These are phyloP conservation scores for human (Homo sapiens) DNA, from an alignment of 2,113 vertebrate genomes.

Conservation along the genomic window GRCh38 chr7:50556501-50557000, in stretches of 20 bases:
- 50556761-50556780: too few species aligned
- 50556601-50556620: neutral
- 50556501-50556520: neutral
- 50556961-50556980: neutral
- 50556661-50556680: neutral
- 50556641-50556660: neutral
- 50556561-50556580: neutral
- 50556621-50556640: fast-evolving
- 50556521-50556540: neutral
- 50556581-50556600: fast-evolving
- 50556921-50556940: neutral
- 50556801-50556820: neutral
- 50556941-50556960: fast-evolving
- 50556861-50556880: neutral
- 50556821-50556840: fast-evolving
- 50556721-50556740: neutral
- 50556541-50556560: fast-evolving
- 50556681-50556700: neutral
- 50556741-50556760: neutral
- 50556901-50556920: neutral
- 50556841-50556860: too few species aligned
- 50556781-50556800: too few species aligned
- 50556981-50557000: fast-evolving
- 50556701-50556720: neutral
- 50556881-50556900: too few species aligned